Evolutionary conservation across 2,888 invertebrate genomes (phyloP).

Genomic region (Ischnura elegans): DNA sequence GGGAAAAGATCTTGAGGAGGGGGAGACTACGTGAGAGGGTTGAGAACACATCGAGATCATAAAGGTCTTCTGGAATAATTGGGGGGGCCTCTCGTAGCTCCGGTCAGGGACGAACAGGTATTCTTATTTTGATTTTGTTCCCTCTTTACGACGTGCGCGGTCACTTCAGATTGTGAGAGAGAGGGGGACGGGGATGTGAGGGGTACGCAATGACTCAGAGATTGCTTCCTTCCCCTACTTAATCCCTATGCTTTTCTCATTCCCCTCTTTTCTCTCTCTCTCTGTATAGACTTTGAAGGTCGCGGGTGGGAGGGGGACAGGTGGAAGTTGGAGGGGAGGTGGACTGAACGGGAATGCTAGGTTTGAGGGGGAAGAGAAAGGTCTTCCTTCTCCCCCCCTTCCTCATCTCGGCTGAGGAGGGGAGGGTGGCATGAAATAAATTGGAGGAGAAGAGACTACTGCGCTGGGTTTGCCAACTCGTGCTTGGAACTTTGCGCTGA

Average conservation of each 20-base stretch:
- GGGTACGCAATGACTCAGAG: background rate
- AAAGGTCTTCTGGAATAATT: no score
- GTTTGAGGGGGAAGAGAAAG: background rate
- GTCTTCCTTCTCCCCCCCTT: no score
- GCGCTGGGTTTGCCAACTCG: background rate
- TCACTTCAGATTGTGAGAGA: background rate
- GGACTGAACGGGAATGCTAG: background rate
- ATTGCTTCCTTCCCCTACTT: background rate
- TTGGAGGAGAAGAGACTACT: background rate
- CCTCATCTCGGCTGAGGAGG: background rate
- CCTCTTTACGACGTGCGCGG: background rate
- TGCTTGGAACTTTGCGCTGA: background rate
- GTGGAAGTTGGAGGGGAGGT: background rate
- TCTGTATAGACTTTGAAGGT: background rate
- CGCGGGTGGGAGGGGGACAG: background rate
- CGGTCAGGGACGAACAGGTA: background rate
- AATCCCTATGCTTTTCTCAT: background rate
- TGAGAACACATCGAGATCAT: no score
- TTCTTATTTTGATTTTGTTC: background rate
- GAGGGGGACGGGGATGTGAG: background rate
- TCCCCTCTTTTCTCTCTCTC: background rate
- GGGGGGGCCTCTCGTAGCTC: background rate
- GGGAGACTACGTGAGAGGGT: no score
- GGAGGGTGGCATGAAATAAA: background rate
- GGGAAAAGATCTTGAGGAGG: no score